Evolutionary conservation across 2,113 vertebrate genomes (phyloP).

Genomic region (human): DNA sequence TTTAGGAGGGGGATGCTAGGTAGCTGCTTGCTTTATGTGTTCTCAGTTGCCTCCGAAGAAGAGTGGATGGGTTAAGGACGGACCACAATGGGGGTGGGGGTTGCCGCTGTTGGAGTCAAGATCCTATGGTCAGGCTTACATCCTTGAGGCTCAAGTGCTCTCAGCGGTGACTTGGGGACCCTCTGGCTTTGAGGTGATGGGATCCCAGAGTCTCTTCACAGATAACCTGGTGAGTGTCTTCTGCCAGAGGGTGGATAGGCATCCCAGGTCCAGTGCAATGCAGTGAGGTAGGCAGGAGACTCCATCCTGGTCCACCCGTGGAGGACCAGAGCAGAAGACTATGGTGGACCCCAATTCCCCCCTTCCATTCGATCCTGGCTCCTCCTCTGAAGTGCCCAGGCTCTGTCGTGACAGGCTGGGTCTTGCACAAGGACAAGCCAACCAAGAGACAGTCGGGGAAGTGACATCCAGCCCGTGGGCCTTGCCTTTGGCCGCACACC

Average conservation of each 20-base stretch:
- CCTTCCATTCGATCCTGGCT: neutral
- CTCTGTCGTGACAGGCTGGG: neutral
- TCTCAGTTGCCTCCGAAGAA: neutral
- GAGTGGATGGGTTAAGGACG: neutral
- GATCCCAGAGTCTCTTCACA: neutral
- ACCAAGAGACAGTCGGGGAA: accelerated
- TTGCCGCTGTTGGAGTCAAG: neutral
- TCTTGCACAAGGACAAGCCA: neutral
- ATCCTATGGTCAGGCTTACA: neutral
- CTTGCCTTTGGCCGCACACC: neutral
- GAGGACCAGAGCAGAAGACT: neutral
- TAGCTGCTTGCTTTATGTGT: neutral
- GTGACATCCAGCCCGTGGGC: neutral
- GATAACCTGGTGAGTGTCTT: neutral
- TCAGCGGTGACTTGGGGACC: neutral
- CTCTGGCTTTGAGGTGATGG: conserved; percentile 16
- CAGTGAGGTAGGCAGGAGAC: conserved; percentile 57
- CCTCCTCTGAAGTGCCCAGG: neutral
- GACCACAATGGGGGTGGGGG: neutral
- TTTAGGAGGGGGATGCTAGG: neutral
- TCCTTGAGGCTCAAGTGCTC: neutral
- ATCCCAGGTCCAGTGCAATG: neutral
- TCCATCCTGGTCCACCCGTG: neutral
- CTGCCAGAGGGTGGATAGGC: neutral
- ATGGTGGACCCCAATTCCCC: neutral